Base-by-base conservation (phyloP, 2,888 invertebrate species). In the Pyralis farinalis region DNA sequence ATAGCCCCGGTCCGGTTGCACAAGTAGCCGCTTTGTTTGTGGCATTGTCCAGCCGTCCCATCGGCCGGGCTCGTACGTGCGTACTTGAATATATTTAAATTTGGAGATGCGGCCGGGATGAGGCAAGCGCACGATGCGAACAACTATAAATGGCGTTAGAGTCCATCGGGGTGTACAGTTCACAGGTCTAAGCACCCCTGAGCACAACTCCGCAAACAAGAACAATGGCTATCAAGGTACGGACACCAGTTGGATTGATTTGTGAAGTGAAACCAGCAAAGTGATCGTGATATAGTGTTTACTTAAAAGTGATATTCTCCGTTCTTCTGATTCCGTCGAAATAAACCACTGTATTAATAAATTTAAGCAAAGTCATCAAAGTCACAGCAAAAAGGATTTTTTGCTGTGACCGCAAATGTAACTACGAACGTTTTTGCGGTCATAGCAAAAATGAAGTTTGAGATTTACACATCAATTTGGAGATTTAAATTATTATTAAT, bases 11-110 rank as follows among this genome's bases (percentile, higher is more conserved):
- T 58, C 53, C 62, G 71, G 71, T 85, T 85, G 81, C 84, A 75
- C 77, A 86, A 88, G 83, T 70, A 62, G 67, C 63, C 54, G 69
- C 78, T 76, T 87, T 86, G 85, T 87, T 76, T 70, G 67, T 68
- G 81, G 77, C 81, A 86, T 88, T 87, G 87, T 87, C 85, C 85
- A 75, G 71, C 53, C 61, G 66, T 68, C 75, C 83, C 76, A 65
- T 62, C 72, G 67, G 68, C 66, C 61, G 50, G 65, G 58, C 67
- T 64, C 46, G 82, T 86, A 88, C 87, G 87, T 87, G 88, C 83
- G 87, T 88, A 85, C 88, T 88, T 88, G 88, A 87, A 79, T 80
- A 85, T 87, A 87, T 88, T 88, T 76, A 88, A 88, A 88, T 88
- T 86, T 85, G 84, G 80, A 87, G 86, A 87, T 84, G 83, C 80